Evolutionary conservation across 2,113 vertebrate genomes (phyloP), one percentile per base, ranked within the genome.

Genomic region (Phalacrocorax carbo): DNA sequence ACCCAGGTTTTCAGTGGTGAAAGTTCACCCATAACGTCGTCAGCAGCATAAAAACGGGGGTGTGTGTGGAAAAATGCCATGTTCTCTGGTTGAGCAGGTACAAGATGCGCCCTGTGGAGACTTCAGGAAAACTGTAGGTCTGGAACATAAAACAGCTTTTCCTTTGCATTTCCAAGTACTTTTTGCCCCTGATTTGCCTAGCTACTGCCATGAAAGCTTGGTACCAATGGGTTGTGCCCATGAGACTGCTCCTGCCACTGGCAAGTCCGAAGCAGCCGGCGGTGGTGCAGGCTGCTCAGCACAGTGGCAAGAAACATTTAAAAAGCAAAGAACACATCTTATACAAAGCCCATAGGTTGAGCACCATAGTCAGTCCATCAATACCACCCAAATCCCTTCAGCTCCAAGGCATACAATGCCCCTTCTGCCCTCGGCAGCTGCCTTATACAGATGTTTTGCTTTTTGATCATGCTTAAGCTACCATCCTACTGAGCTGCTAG

Each of bases 361-460:
- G 32, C 12, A 13, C 40, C 8, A 19, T 1, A 8, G 18, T 6
- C 49, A 18, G 12, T 13, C 21, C 1, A 0, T 27, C 60, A 29
- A 1, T 1, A 22, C 22, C 51, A 69, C 32, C 23, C 69, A 70
- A 40, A 70, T 42, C 68, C 30, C 55, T 44, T 51, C 75, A 40
- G 8, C 29, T 36, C 55, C 55, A n/a, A 55, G 3, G 16, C 3
- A 3, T 5, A 30, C 1, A 2, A 2, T 0, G 57, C 2, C 23
- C 29, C 21, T 75, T n/a, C 61, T 30, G 19, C 40, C 54, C 46
- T 55, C 26, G 2, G 21, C 26, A 48, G 26, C 11, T 2, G 0
- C 29, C 52, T 81, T 57, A 25, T 9, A 40, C 10, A 13, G 23
- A 75, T 2, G 11, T 26, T 80, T 64, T 72, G 29, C 25, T 65